Evolutionary conservation across 2,888 invertebrate genomes (phyloP), one percentile per base, ranked within the genome.

Genomic region (Junonia oenone): DNA sequence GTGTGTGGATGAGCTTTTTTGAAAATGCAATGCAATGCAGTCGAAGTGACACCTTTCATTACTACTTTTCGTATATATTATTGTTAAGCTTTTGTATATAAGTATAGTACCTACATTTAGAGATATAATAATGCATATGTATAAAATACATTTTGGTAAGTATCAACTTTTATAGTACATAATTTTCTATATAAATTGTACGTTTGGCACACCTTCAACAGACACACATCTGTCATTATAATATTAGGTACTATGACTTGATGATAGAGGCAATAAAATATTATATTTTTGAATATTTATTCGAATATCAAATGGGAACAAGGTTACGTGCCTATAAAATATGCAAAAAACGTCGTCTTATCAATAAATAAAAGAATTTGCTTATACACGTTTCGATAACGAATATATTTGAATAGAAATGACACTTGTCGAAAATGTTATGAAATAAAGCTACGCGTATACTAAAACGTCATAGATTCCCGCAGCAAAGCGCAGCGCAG

Each of bases 371-470:
- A 6, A 11, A 43, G 6, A 26, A 43, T 37, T 15, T 5, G 26
- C 43, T 26, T 8, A 19, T 13, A 43, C 26, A 8, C n/a, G 43
- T 43, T 26, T 6, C 8, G 11, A 33, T 19, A 19, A 5, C n/a
- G 6, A 43, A 43, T 56, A 48, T 53, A 58, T 52, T 43, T 40
- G 38, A 40, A 40, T 40, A 19, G 11, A 40, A 19, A 40, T 40
- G 3, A 40, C 19, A 11, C 11, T 4, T 6, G 14, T n/a, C 11
- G 2, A 3, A 31, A 8, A 37, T 37, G 14, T 35, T 31, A 9
- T 4, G 5, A 22, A 22, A 22, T 22, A 33, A 33, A 4, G n/a
- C 11, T 33, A 1, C 11, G 22, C 22, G 22, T 22, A 22, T 22
- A 22, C 22, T 22, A 22, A 22, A 5, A 22, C 22, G 31, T 2